phyloP scores from a whole-genome alignment of 2,113 vertebrate genomes.

The Tupaia tana region DNA sequence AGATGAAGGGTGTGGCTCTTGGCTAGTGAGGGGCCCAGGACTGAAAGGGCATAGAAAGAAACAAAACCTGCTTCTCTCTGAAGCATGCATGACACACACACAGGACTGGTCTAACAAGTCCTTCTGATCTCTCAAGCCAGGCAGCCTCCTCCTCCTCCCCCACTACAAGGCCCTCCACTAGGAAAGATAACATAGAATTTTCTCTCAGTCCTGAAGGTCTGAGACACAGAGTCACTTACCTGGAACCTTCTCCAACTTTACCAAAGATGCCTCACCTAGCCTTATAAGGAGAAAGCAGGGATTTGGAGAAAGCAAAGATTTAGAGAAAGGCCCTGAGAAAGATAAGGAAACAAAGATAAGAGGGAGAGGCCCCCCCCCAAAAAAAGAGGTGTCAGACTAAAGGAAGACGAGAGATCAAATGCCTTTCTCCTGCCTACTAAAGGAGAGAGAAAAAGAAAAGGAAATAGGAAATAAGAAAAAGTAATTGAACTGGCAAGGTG shows the following conservation, averaged over 20 bases:
- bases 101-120: conserved; percentile 80
- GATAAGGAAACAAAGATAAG: conserved; percentile 82
- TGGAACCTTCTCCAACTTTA: conserved; percentile 3
- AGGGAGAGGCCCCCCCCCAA: conserved; percentile 70
- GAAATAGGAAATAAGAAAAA: not conserved
- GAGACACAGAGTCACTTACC: conserved; percentile 71
- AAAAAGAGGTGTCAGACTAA: conserved; percentile 22
- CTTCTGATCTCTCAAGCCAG: conserved; percentile 71
- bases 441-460: not conserved
- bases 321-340: not conserved
- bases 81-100: conserved; percentile 29
- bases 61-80: conserved; percentile 71
- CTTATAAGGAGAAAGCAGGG: conserved; percentile 82
- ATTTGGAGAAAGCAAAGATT: conserved; percentile 52
- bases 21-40: not conserved
- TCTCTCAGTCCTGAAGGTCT: conserved; percentile 18
- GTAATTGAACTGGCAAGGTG: conserved; percentile 15
- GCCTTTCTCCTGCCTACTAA: conserved; percentile 52
- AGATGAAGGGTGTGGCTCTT: conserved; percentile 66
- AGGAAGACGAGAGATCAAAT: conserved; percentile 50
- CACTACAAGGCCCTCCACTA: conserved; percentile 50
- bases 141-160: conserved; percentile 66
- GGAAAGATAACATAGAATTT: conserved; percentile 53
- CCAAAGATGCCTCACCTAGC: conserved; percentile 52
- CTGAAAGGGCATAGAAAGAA: conserved; percentile 66